phyloP scores from a whole-genome alignment of 2,797 vertebrate species.

The Coracias cyanogaster region DNA sequence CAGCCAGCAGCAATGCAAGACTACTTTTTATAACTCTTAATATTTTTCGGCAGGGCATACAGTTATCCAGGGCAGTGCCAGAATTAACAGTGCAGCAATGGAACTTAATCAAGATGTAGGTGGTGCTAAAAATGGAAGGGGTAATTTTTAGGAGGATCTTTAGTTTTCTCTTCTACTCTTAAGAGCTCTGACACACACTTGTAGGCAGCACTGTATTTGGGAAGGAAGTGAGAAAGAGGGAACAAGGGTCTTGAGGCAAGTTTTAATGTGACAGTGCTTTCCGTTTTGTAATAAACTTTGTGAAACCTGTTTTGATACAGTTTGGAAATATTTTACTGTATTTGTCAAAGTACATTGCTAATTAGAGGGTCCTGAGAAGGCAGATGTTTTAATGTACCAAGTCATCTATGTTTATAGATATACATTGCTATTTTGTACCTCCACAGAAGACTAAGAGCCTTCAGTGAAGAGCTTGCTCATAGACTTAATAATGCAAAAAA shows the following conservation, averaged over 20 bases:
- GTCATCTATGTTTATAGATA: neutral
- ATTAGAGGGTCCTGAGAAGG: neutral
- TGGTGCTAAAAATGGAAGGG: neutral
- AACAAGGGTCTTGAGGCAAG: neutral
- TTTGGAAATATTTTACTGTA: neutral
- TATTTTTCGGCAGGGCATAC: neutral
- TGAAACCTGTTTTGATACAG: neutral
- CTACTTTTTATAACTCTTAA: neutral
- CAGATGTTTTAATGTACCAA: neutral
- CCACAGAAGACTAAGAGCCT: neutral
- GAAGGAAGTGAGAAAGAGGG: neutral
- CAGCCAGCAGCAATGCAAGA: neutral
- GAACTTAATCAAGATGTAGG: neutral
- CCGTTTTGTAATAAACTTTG: neutral
- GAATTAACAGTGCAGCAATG: neutral
- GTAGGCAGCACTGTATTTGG: neutral
- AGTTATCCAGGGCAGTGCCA: neutral
- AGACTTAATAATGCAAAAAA: neutral
- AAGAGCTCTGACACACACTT: neutral
- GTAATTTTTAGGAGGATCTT: neutral
- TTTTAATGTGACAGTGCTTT: neutral
- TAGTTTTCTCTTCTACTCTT: neutral
- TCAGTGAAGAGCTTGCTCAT: neutral
- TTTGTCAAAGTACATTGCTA: neutral
- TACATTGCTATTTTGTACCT: neutral